Evolutionary conservation across 2,113 vertebrate species (phyloP).

Genomic region (Lichenostomus cassidix): DNA sequence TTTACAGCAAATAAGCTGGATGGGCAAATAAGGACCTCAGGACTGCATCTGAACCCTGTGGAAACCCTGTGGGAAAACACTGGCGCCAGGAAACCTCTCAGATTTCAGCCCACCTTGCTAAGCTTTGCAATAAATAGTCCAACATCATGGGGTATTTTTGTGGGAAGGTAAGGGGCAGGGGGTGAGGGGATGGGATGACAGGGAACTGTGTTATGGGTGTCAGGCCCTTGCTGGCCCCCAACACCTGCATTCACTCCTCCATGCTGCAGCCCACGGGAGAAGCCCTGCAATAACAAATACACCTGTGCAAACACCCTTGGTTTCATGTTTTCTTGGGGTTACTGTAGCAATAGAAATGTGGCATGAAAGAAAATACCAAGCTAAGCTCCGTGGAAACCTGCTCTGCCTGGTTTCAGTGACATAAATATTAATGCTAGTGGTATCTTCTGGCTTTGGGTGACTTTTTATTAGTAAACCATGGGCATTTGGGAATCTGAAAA

Average conservation of each 20-base stretch:
- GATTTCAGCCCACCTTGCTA: neutral
- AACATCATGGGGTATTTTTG: neutral
- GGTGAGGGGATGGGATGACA: neutral
- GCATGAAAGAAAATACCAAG: neutral
- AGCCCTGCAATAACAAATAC: neutral
- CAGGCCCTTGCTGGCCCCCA: neutral
- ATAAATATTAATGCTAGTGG: neutral
- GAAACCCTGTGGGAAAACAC: neutral
- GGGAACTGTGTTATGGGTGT: fast-evolving
- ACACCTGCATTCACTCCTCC: neutral
- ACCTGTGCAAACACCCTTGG: conserved; percentile 31
- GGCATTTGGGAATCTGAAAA: neutral
- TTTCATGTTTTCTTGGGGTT: neutral
- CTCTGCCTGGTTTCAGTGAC: neutral
- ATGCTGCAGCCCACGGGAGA: neutral
- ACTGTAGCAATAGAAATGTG: neutral
- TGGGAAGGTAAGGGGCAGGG: neutral
- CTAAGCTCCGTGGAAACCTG: neutral
- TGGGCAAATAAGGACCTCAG: fast-evolving
- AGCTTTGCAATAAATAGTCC: neutral
- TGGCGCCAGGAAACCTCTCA: neutral
- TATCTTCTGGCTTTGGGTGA: neutral
- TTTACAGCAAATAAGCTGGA: neutral
- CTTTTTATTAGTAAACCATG: neutral
- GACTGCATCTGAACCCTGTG: neutral